phyloP scores from a whole-genome alignment of 1,140 invertebrate species.

The Lepidostoma basale region DNA sequence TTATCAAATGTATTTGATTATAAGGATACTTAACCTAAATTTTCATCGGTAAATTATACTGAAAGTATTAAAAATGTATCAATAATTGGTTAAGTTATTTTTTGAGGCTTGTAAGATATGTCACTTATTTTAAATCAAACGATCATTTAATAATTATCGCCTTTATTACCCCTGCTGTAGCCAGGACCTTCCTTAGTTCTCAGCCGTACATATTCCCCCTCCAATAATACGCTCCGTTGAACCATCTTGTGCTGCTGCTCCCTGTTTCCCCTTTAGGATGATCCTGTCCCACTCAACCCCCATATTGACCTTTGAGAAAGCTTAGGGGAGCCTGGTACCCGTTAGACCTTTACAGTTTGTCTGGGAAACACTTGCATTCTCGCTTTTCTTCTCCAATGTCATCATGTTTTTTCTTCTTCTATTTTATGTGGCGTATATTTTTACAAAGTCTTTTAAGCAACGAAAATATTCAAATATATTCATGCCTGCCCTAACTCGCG shows the following conservation, averaged over 20 bases:
- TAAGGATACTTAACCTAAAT: no score
- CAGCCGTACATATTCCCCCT: constrained; percentile 16
- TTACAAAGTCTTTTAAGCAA: not conserved
- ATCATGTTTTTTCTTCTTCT: constrained; percentile 21
- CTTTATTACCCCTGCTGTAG: not conserved
- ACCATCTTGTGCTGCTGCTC: constrained; percentile 40
- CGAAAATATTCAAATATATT: constrained; percentile 1
- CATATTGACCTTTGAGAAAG: constrained; percentile 40
- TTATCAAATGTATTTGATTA: no score
- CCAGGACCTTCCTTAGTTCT: not conserved
- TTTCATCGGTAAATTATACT: no score
- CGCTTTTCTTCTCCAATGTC: not conserved
- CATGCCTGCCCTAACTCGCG: not conserved
- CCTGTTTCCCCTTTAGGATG: constrained; percentile 28
- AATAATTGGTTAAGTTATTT: no score
- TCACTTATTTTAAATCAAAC: no score
- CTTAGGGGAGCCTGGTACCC: constrained; percentile 11
- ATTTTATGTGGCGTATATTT: constrained; percentile 5
- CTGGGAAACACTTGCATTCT: constrained; percentile 23
- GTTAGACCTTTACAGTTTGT: constrained; percentile 6
- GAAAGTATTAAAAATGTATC: no score
- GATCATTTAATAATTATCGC: not conserved
- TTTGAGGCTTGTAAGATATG: no score
- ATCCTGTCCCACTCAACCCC: constrained; percentile 29
- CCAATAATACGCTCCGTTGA: constrained; percentile 43